Evolutionary conservation across 2,888 invertebrate species (phyloP), one percentile per base, ranked within the genome.

Genomic region (Crocallis elinguaria): DNA sequence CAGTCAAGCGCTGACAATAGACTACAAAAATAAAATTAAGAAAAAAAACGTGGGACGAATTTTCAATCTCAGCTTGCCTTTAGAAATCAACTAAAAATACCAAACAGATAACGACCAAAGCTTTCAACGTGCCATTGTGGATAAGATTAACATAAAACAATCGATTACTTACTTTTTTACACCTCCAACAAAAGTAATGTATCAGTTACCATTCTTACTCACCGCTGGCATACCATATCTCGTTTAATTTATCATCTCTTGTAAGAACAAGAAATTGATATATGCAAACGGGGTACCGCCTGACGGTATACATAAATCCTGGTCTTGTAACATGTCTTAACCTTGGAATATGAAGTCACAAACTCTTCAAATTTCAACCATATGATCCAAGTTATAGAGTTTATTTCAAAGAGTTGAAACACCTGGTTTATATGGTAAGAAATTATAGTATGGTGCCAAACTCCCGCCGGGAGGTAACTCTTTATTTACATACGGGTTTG

Each of bases 401-500:
- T 29, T 12, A 21, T 13, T 48, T 43, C 37, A 21, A 19, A 3
- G 2, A 9, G 11, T 23, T 8, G 5, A 25, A 9, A 17, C 14
- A 23, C 12, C 9, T 48, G 9, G 6, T n/a, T 6, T 23, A 46
- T 41, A 52, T 48, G 6, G 63, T 64, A 68, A 71, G 66, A 67
- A 67, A 68, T 63, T 77, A 60, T 76, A 60, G 80, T 73, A 66
- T 72, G 82, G 80, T 84, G 87, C 83, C 79, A 79, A 77, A 77
- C 69, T 66, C 80, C 41, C 86, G 60, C 70, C 86, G 84, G 82
- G 86, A 77, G 83, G 84, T 79, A 73, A 75, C 71, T 78, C 72
- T 75, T 76, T 84, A 84, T 88, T 88, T 87, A 86, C 83, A 87
- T 84, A 80, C 71, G 75, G 76, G 77, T 86, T 85, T 82, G 84